Conservation (phyloP, 2,888 invertebrate species). For the Lepeophtheirus nordmannii region DNA sequence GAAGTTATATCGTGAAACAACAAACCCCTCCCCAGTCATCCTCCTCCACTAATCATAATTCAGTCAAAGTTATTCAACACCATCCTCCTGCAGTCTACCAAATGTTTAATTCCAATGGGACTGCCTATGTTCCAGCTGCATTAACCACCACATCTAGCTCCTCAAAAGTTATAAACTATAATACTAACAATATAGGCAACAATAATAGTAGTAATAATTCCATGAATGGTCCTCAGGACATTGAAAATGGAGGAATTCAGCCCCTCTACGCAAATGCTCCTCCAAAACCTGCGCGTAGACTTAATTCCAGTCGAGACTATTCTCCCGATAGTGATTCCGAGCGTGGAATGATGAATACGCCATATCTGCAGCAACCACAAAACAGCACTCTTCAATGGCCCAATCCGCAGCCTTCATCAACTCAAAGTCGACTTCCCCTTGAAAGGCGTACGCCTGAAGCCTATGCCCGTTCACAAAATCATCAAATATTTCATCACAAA, state of each 20-base stretch:
- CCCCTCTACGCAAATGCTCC: constrained; percentile 78
- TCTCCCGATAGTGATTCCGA: constrained; percentile 30
- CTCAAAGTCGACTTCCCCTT: constrained; percentile 13
- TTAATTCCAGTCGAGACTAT: constrained; percentile 45
- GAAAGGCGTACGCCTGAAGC: constrained; percentile 68
- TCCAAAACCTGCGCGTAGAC: constrained; percentile 58
- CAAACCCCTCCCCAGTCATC: neutral
- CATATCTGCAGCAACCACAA: neutral
- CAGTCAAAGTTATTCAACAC: constrained; percentile 11
- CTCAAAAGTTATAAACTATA: neutral
- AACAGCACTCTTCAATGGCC: neutral
- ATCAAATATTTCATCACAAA: neutral
- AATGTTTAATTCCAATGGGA: constrained; percentile 19
- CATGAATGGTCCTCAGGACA: neutral
- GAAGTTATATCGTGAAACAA: neutral
- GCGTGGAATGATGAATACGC: constrained; percentile 12
- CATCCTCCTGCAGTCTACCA: constrained; percentile 19
- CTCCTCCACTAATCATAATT: neutral
- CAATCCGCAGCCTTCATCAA: neutral
- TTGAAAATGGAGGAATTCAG: constrained; percentile 36
- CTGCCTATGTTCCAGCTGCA: constrained; percentile 4
- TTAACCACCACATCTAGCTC: neutral
- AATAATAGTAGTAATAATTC: neutral
- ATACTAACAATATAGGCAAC: neutral
- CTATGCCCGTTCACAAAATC: constrained; percentile 47